Evolutionary conservation across 2,113 vertebrate species (phyloP), one percentile per base, ranked within the genome.

Genomic region (Ailuropoda melanoleuca): DNA sequence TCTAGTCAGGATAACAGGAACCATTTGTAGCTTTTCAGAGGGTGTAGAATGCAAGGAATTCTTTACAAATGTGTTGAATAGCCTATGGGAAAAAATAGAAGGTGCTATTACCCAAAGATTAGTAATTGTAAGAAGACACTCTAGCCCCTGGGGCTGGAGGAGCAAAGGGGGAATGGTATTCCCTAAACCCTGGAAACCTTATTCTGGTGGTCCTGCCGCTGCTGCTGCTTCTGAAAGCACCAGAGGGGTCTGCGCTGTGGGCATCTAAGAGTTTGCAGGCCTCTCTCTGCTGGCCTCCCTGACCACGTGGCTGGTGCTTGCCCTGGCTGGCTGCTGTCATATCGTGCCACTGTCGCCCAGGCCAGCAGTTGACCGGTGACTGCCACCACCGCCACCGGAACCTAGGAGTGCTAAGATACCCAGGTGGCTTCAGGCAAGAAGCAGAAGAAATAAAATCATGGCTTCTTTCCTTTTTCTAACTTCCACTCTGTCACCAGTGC

Each of bases 1-100:
- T 89, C 31, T 90, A 19, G n/a, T 43, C 62, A 81, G 26, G n/a
- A 60, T 87, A 62, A 55, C 6, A 80, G 72, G 92, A 97, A 66
- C 19, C 1, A 50, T 62, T 95, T 34, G 85, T 4, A 70, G 55
- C 9, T 92, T 95, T 97, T 94, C 56, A 95, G 74, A 90, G 43
- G 13, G 31, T 55, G 26, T 58, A 55, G 17, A 84, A 55, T 46
- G 23, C 26, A 81, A 39, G 37, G 19, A 64, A 64, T 89, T 88
- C 8, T 83, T 62, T 82, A 70, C 26, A 29, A 39, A 75, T 62
- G 15, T 88, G 31, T 62, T 82, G 62, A 68, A 93, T 91, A 78
- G 17, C 26, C 66, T 21, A 2, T 13, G 7, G 37, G 43, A 92
- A 37, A 53, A 23, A 50, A 90, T 66, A 66, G 31, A 68, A 85